Conservation (phyloP, 2,113 vertebrate genomes). For the Chaenocephalus aceratus region DNA sequence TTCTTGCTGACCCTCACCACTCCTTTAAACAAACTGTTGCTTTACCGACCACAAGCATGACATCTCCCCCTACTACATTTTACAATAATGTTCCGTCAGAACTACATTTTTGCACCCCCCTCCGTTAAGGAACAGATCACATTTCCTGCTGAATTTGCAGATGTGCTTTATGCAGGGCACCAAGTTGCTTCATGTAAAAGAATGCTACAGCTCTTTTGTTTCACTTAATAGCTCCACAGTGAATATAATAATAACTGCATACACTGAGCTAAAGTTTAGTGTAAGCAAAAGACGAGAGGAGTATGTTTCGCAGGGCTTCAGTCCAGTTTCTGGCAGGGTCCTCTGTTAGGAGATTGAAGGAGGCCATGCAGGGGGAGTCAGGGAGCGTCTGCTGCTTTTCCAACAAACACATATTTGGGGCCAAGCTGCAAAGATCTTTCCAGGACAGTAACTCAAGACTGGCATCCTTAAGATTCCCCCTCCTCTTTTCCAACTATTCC, state of each 20-base stretch:
- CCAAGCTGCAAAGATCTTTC: slow-evolving; percentile 43
- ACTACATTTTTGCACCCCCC: slow-evolving; percentile 17
- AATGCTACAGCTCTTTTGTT: slow-evolving; percentile 54
- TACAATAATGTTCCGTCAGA: slow-evolving; percentile 18
- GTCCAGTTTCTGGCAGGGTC: slow-evolving; percentile 60
- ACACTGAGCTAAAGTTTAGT: slow-evolving; percentile 18
- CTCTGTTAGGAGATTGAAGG: slow-evolving; percentile 54
- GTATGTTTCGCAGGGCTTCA: slow-evolving; percentile 39
- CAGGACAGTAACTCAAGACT: slow-evolving; percentile 21
- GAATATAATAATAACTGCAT: slow-evolving; percentile 42
- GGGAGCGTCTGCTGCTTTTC: slow-evolving; percentile 58
- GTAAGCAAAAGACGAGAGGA: slow-evolving; percentile 25
- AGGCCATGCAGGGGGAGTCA: slow-evolving; percentile 62
- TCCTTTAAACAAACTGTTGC: slow-evolving; percentile 38
- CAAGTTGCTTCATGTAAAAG: slow-evolving; percentile 37
- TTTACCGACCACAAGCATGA: slow-evolving; percentile 22
- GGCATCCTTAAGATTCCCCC: slow-evolving; percentile 6
- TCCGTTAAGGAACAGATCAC: slow-evolving; percentile 43
- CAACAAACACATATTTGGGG: slow-evolving; percentile 51
- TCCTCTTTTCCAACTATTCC: slow-evolving; percentile 9
- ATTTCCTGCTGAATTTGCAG: slow-evolving; percentile 69
- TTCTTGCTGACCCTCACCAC: slow-evolving; percentile 43
- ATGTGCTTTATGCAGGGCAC: slow-evolving; percentile 49
- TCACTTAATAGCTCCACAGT: slow-evolving; percentile 48
- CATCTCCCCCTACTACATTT: slow-evolving; percentile 37